A percentile compares a stretch with the other conserved stretches of the same genome.
phyloP scores from a whole-genome alignment of 2,797 vertebrate genomes.

The Macrochelys suwanniensis region DNA sequence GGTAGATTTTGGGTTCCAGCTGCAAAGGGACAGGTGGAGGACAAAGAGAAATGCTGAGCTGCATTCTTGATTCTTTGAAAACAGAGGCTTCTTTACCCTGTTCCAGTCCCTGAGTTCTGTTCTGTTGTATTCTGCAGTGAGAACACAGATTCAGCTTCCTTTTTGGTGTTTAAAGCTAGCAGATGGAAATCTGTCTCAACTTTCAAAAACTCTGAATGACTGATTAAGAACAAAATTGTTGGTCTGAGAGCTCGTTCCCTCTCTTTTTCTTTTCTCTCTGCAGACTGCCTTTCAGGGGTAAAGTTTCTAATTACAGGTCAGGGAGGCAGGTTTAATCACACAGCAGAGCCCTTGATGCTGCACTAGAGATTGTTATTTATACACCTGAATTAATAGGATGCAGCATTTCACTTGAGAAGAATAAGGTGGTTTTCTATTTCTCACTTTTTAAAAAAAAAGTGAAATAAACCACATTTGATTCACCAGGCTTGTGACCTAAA shows the following conservation, averaged over 20 bases:
- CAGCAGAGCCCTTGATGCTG: conserved; percentile 77
- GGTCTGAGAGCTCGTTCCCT: conserved; percentile 73
- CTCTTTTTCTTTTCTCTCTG: conserved; percentile 74
- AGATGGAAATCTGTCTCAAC: conserved; percentile 72
- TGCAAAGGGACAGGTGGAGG: conserved; percentile 27
- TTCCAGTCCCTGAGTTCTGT: neutral
- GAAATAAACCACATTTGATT: conserved; percentile 71
- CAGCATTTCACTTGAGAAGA: conserved; percentile 76
- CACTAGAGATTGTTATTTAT: conserved; percentile 74
- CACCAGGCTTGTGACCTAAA: conserved; percentile 72
- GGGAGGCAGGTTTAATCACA: conserved; percentile 72
- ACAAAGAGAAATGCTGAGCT: neutral
- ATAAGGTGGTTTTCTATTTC: conserved; percentile 76
- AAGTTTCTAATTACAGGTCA: conserved; percentile 88
- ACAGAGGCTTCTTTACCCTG: neutral
- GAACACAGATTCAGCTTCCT: conserved; percentile 42
- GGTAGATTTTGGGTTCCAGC: neutral
- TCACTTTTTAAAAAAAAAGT: conserved; percentile 49
- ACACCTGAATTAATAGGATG: conserved; percentile 81
- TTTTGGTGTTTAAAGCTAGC: conserved; percentile 56
- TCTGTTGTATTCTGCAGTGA: conserved; percentile 34
- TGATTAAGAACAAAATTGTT: conserved; percentile 83
- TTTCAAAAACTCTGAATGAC: conserved; percentile 83
- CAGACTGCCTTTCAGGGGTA: conserved; percentile 79
- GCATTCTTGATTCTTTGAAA: neutral